These are phyloP conservation scores for Paracanthobrama guichenoti DNA, from an alignment of 2,113 vertebrate genomes.

Conservation along the genomic window DNA sequence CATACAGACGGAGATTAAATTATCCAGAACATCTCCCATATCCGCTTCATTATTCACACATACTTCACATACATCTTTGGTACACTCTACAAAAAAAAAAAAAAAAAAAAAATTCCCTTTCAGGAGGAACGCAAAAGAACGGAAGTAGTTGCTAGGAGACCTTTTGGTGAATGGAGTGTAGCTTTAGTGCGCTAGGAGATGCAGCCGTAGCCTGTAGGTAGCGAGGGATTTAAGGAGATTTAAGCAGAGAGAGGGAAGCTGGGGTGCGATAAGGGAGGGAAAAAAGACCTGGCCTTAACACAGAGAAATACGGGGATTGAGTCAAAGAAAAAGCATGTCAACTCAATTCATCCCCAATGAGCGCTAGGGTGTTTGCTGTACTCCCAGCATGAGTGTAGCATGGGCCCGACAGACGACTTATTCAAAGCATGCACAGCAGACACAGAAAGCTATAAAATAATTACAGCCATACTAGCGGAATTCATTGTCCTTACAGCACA, in stretches of 20 bases:
- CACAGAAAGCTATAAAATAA: constrained; percentile 63
- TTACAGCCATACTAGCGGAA: constrained; percentile 59
- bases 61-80: constrained; percentile 35
- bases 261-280: constrained; percentile 60
- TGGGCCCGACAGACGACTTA: constrained; percentile 43
- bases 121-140: constrained; percentile 50
- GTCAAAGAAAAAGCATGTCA: constrained; percentile 55
- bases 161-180: constrained; percentile 62
- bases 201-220: constrained; percentile 62
- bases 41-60: constrained; percentile 41
- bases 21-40: constrained; percentile 40
- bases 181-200: constrained; percentile 55
- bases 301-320: constrained; percentile 59
- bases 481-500: constrained; percentile 48
- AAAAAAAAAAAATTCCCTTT: constrained; percentile 37
- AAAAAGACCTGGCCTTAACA: constrained; percentile 56
- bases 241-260: constrained; percentile 56
- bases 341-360: constrained; percentile 60
- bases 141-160: constrained; percentile 69
- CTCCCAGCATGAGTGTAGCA: constrained; percentile 46
- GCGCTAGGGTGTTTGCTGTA: constrained; percentile 44
- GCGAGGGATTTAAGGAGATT: constrained; percentile 62
- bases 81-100: background rate
- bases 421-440: constrained; percentile 52
- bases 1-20: constrained; percentile 17